A percentile compares a stretch with the other conserved stretches of the same genome.
Conservation (phyloP, 1,140 invertebrate genomes). For the Lepidurus apus region DNA sequence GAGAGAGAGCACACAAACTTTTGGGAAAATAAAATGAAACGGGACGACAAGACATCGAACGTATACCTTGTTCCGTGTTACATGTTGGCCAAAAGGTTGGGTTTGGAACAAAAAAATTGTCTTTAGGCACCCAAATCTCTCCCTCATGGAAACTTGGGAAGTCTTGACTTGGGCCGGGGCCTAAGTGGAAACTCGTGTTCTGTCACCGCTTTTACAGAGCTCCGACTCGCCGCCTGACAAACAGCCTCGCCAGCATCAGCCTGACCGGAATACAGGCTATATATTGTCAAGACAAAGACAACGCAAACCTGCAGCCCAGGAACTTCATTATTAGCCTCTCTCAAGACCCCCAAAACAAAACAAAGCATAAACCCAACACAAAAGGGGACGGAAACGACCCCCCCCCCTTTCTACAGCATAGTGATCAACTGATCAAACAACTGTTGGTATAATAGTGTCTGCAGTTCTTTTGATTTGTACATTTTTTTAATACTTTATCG, state of each 20-base stretch:
- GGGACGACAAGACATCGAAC: not conserved
- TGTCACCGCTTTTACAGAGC: constrained; percentile 21
- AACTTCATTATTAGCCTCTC: constrained; percentile 16
- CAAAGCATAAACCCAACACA: not conserved
- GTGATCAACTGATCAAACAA: not conserved
- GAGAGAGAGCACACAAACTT: not conserved
- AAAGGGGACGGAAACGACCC: not conserved
- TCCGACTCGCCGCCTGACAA: constrained; percentile 20
- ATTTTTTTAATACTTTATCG: not conserved
- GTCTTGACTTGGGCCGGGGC: constrained; percentile 20
- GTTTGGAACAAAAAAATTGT: constrained; percentile 15
- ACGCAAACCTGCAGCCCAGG: constrained; percentile 12
- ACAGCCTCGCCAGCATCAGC: constrained; percentile 20
- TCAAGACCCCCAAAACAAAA: not conserved
- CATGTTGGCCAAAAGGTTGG: not conserved
- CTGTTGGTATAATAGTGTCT: not conserved
- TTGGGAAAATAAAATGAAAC: not conserved
- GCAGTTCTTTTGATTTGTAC: not conserved
- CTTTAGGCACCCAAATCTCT: constrained; percentile 18
- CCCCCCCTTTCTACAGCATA: not conserved
- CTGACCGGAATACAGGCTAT: constrained; percentile 21
- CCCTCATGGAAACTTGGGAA: constrained; percentile 18
- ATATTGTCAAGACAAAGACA: constrained; percentile 20
- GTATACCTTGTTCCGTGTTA: not conserved
- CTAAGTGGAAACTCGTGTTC: constrained; percentile 21